A percentile compares a stretch with the other conserved stretches of the same genome.
phyloP scores from a whole-genome alignment of 2,888 invertebrate genomes.

The Anorthoa munda region DNA sequence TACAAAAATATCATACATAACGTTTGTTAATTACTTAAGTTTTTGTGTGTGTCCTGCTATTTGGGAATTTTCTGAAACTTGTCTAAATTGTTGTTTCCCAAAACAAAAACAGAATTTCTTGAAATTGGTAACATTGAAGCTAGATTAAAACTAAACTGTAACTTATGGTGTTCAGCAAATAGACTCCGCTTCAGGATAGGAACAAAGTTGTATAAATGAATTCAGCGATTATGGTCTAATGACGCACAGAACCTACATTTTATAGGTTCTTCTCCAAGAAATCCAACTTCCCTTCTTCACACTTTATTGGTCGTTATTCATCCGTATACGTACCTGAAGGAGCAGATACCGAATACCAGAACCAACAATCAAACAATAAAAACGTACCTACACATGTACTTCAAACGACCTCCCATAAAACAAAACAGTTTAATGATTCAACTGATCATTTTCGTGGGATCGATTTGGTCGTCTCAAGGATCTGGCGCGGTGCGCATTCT shows the following conservation, averaged over 20 bases:
- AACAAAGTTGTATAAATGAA: neutral
- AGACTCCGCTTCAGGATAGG: no score
- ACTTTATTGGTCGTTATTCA: constrained; percentile 30
- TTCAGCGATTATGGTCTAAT: neutral
- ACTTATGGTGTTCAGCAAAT: no score
- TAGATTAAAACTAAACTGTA: neutral
- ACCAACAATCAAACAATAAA: constrained; percentile 82
- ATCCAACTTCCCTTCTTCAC: constrained; percentile 14
- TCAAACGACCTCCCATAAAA: constrained; percentile 82
- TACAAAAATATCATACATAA: neutral
- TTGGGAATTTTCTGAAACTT: neutral
- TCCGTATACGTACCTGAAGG: constrained; percentile 29
- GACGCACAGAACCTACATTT: constrained; percentile 9
- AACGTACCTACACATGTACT: constrained; percentile 77
- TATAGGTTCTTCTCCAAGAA: constrained; percentile 21
- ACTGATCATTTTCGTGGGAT: constrained; percentile 76
- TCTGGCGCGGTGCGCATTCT: constrained; percentile 77
- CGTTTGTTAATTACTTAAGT: neutral
- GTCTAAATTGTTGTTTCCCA: no score
- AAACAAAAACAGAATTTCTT: neutral
- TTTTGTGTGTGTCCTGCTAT: neutral
- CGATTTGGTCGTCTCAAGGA: constrained; percentile 83
- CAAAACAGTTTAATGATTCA: constrained; percentile 79
- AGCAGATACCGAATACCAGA: constrained; percentile 63
- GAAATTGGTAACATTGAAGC: neutral